Conservation (phyloP, 2,113 vertebrate species). For the Anoura caudifer region DNA sequence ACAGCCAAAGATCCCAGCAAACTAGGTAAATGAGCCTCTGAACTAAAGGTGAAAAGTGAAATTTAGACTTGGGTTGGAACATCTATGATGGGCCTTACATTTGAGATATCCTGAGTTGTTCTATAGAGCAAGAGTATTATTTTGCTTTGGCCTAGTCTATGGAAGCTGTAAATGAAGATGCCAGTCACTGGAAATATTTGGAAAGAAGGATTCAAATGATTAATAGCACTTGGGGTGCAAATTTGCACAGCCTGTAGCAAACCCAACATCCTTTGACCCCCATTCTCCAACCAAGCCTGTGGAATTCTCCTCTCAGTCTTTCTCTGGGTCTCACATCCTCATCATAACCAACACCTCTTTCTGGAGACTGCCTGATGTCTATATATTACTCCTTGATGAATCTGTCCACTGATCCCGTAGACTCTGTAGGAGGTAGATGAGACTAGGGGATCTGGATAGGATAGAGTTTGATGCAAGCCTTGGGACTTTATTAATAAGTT, state of each 20-base stretch:
- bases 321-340: neutral
- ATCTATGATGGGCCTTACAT: neutral
- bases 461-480: neutral
- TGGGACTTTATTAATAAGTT: neutral
- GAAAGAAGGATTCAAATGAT: constrained; percentile 1
- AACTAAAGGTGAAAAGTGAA: neutral
- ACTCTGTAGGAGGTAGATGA: neutral
- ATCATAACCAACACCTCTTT: neutral
- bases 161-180: neutral
- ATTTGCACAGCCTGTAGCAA: neutral
- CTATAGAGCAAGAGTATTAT: neutral
- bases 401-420: neutral
- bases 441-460: neutral
- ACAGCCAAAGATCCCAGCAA: neutral
- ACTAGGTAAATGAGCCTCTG: neutral
- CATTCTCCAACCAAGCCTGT: neutral
- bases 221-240: neutral
- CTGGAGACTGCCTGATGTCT: neutral
- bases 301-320: neutral
- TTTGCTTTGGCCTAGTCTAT: neutral
- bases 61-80: neutral
- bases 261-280: neutral
- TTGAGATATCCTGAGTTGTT: neutral
- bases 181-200: neutral
- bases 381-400: neutral